A percentile compares a stretch with the other conserved stretches of the same genome.
Evolutionary conservation across 1,140 invertebrate genomes (phyloP).

Genomic region (Trachymyrmex cornetzi): DNA sequence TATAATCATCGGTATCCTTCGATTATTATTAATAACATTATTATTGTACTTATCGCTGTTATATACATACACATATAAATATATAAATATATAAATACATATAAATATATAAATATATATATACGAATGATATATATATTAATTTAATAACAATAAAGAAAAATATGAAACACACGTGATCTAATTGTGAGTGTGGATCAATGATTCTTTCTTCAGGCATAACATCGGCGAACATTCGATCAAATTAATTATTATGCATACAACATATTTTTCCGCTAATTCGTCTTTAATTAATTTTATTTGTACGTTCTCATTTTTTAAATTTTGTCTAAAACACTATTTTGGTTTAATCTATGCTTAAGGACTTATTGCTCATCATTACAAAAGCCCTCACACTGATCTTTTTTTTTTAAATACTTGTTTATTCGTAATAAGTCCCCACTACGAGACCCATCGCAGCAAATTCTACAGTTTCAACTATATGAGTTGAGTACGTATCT

Average conservation of each 20-base stretch:
- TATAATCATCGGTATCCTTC: slow-evolving; percentile 81
- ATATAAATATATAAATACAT: slow-evolving; percentile 76
- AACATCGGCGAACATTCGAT: slow-evolving; percentile 27
- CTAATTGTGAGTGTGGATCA: slow-evolving; percentile 59
- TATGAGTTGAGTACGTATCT: slow-evolving; percentile 87
- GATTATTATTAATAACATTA: slow-evolving; percentile 84
- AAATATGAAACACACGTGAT: slow-evolving; percentile 75
- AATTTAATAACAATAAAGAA: slow-evolving; percentile 86
- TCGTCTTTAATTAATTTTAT: slow-evolving; percentile 42
- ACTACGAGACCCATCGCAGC: slow-evolving; percentile 87
- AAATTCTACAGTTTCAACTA: slow-evolving; percentile 87
- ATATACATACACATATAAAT: slow-evolving; percentile 83
- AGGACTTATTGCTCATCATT: neutral
- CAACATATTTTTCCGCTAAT: neutral
- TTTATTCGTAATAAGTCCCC: slow-evolving; percentile 88
- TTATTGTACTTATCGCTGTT: slow-evolving; percentile 85
- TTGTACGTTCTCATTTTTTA: neutral
- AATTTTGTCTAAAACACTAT: slow-evolving; percentile 41
- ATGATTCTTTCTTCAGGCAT: slow-evolving; percentile 61
- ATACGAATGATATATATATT: slow-evolving; percentile 79
- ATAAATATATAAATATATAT: slow-evolving; percentile 69
- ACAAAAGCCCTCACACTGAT: neutral
- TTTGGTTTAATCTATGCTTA: neutral
- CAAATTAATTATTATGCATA: neutral
- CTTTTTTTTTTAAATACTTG: neutral